Evolutionary conservation across 2,113 vertebrate species (phyloP).

Genomic region (Centropus bengalensis): DNA sequence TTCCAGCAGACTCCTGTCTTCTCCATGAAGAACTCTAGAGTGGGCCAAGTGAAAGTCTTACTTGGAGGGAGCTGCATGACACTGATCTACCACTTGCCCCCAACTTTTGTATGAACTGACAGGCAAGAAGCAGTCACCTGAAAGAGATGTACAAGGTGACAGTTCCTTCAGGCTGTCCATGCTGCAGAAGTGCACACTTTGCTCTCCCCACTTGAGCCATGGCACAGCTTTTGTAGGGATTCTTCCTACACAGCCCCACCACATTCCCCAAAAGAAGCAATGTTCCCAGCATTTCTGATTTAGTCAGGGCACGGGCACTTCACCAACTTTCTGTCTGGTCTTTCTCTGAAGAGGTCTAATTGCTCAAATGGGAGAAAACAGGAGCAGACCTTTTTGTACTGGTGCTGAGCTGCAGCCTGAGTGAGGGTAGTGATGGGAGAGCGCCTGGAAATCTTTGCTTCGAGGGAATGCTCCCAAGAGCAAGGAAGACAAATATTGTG

Average conservation of each 20-base stretch:
- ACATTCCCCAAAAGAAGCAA: background rate
- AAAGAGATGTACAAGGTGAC: background rate
- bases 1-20: background rate
- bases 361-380: background rate
- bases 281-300: background rate
- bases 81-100: too few species aligned
- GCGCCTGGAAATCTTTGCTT: background rate
- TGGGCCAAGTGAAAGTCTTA: background rate
- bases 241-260: background rate
- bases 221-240: background rate
- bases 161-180: background rate
- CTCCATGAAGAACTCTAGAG: background rate
- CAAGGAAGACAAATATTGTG: background rate
- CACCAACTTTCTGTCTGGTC: background rate
- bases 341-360: background rate
- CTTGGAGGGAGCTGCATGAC: background rate
- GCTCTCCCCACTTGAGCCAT: too few species aligned
- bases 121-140: background rate
- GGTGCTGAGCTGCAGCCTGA: fast-evolving
- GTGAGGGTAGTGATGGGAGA: background rate
- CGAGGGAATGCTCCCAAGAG: background rate
- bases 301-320: background rate
- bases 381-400: background rate
- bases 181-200: background rate
- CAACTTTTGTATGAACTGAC: background rate